Conservation (phyloP, 2,797 vertebrate species). For the Cetoscarus ocellatus region DNA sequence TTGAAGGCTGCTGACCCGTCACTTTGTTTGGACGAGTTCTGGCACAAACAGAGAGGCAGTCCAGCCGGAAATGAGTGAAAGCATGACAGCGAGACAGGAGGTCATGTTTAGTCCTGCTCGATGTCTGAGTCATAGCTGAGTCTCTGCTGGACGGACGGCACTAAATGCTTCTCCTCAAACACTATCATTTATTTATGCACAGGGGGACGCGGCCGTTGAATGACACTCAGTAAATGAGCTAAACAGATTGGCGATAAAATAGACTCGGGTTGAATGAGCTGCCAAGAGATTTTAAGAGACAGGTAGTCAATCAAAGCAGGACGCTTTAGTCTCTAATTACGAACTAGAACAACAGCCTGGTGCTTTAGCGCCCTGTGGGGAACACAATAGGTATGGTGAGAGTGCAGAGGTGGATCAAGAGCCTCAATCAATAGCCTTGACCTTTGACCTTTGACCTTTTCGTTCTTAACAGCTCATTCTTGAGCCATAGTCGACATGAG, state of each 20-base stretch:
- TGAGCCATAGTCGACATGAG: no score
- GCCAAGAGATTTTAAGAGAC: not conserved
- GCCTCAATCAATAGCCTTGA: no score
- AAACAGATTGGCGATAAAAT: constrained; percentile 10
- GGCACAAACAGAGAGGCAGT: constrained; percentile 1
- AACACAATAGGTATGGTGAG: no score
- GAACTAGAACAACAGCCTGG: not conserved
- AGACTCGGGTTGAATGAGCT: constrained; percentile 1
- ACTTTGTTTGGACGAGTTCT: not conserved
- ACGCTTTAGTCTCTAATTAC: not conserved
- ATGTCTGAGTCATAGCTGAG: constrained; percentile 43
- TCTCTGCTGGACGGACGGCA: constrained; percentile 26
- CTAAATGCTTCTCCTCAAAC: constrained; percentile 18
- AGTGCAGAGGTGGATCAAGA: no score
- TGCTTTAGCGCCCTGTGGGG: no score
- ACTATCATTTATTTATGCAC: constrained; percentile 48
- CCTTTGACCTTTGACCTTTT: no score
- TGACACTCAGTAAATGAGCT: constrained; percentile 28
- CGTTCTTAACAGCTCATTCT: no score
- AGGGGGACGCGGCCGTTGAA: constrained; percentile 3
- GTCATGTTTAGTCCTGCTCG: constrained; percentile 28
- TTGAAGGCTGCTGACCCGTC: not conserved
- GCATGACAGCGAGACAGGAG: constrained; percentile 37
- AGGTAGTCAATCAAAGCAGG: not conserved
- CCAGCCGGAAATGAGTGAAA: constrained; percentile 38